phyloP scores from a whole-genome alignment of 2,113 vertebrate species.

The Ciconia maguari region DNA sequence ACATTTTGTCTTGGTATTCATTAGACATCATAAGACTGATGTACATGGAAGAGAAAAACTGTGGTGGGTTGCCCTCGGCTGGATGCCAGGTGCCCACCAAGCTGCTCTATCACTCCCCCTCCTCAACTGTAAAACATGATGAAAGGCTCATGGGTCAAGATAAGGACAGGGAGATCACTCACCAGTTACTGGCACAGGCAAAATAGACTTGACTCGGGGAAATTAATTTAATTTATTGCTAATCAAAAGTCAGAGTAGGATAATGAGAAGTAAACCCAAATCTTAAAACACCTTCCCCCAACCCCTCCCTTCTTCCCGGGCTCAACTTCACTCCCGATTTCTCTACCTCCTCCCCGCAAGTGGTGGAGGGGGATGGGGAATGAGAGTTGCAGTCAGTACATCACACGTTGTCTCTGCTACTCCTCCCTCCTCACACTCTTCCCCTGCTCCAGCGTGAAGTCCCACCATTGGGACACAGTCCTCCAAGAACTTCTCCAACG shows the following conservation, averaged over 20 bases:
- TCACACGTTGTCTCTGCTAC: background rate
- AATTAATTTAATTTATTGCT: background rate
- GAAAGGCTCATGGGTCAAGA: accelerated
- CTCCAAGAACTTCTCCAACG: background rate
- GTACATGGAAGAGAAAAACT: background rate
- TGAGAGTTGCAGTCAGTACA: background rate
- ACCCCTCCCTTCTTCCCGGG: background rate
- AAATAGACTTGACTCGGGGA: background rate
- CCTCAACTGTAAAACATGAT: background rate
- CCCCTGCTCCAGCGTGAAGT: background rate
- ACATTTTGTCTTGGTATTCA: background rate
- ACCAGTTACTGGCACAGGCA: background rate
- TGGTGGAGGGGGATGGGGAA: accelerated
- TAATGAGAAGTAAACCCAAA: background rate
- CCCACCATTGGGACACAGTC: background rate
- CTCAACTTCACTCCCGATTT: background rate
- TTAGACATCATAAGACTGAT: background rate
- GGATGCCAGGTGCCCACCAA: background rate
- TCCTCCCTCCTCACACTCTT: background rate
- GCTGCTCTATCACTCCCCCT: background rate
- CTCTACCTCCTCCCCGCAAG: background rate
- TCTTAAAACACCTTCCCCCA: background rate
- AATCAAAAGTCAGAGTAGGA: background rate
- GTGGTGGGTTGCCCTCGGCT: background rate
- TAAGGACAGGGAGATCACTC: background rate